Evolutionary conservation across 1,140 invertebrate species (phyloP).

Genomic region (Delia radicum): DNA sequence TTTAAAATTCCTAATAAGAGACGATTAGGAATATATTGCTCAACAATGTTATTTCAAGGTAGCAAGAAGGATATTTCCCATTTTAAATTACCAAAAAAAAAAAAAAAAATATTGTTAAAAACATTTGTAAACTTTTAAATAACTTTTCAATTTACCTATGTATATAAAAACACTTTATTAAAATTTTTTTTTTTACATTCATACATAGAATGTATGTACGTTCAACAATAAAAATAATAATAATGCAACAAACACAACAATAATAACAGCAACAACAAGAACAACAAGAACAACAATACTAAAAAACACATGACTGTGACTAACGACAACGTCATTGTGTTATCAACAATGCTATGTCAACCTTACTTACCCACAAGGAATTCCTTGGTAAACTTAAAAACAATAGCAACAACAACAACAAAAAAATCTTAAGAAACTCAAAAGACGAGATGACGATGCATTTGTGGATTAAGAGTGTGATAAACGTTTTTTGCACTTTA

Average conservation of each 20-base stretch:
- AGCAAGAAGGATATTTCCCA: no score
- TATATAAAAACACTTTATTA: not conserved
- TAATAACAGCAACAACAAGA: not conserved
- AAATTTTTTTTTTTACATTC: not conserved
- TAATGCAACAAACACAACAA: not conserved
- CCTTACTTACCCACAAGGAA: constrained; percentile 20
- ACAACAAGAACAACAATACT: constrained; percentile 8
- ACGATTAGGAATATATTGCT: no score
- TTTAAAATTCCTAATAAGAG: no score
- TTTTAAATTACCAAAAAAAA: no score
- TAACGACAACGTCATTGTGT: constrained; percentile 23
- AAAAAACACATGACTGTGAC: constrained; percentile 3
- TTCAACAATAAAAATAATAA: not conserved
- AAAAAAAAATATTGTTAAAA: no score
- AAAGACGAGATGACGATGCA: constrained; percentile 13
- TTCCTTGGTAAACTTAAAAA: constrained; percentile 11
- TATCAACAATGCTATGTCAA: constrained; percentile 19
- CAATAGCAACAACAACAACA: not conserved
- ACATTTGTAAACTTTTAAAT: no score
- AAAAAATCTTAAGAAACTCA: not conserved
- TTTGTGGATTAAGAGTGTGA: constrained; percentile 22
- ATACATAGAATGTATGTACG: not conserved
- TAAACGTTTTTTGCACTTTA: not conserved
- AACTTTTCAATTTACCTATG: not conserved
- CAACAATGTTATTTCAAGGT: no score